Base-by-base conservation (phyloP, 2,888 invertebrate species). In the Drosophila anomelani region DNA sequence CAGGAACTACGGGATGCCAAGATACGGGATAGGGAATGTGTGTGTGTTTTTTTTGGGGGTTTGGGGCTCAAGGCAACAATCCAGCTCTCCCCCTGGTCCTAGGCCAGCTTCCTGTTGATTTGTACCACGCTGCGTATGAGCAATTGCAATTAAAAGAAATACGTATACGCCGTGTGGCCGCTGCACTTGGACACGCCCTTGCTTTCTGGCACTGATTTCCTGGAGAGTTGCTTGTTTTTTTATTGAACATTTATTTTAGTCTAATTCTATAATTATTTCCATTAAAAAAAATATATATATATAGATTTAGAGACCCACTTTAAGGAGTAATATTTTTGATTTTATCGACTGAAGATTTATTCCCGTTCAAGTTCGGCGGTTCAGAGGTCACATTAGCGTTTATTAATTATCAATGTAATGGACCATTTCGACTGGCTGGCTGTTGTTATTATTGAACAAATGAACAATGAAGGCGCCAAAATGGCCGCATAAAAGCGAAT, bases 101-200 rank as follows among this genome's bases (percentile, higher is more conserved):
- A 36, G n/a, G n/a, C 20, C 10, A 36, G 46, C 60, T 72, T 85
- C 77, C 85, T 80, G 88, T 85, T 85, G 83, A 85, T 77, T 87
- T 83, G 83, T 76, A 69, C 67, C 83, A 85, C 53, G 78, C 74
- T 70, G 79, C 85, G 85, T 76, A 83, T 82, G 79, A 76, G 73
- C 75, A 76, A 81, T 78, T 69, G 61, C 78, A 83, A 83, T 85
- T 81, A 80, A 83, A 82, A 81, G 7, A 29, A 29, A 29, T 70
- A 81, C 77, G 71, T 76, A 85, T 77, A 80, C 85, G 82, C 80
- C 61, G 60, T n/a, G 81, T 71, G 56, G 32, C 32, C 41, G 4
- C 38, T 60, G 39, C 57, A 36, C 61, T 36, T 15, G 39, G 32
- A n/a, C 23, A 43, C 54, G 15, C 17, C 12, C 20, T 4, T 23